Conservation (phyloP, 2,797 vertebrate genomes). For the Myripristis murdjan region DNA sequence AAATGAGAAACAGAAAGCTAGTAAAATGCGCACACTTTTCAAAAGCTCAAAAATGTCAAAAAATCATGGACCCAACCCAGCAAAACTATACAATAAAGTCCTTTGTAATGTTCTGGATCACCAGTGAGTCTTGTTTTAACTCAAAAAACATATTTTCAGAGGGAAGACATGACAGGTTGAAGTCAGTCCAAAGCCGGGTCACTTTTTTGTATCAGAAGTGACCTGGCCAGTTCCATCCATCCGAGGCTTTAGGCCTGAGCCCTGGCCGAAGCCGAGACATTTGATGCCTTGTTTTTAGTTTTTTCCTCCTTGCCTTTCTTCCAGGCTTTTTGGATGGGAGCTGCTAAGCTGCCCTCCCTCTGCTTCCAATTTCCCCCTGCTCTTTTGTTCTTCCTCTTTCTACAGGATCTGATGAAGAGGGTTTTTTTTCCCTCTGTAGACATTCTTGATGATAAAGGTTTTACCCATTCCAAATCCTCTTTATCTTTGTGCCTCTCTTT, state of each 20-base stretch:
- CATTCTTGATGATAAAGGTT: constrained; percentile 64
- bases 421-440: constrained; percentile 48
- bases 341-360: constrained; percentile 73
- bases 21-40: constrained; percentile 9
- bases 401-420: constrained; percentile 67
- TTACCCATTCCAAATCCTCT: constrained; percentile 67
- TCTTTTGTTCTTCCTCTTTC: constrained; percentile 75
- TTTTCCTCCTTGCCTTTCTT: constrained; percentile 62
- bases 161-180: constrained; percentile 54
- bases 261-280: constrained; percentile 53
- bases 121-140: constrained; percentile 50
- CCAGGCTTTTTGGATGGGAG: constrained; percentile 70
- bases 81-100: constrained; percentile 40
- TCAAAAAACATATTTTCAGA: constrained; percentile 52
- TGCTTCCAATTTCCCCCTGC: constrained; percentile 80
- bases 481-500: constrained; percentile 59
- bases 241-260: constrained; percentile 47
- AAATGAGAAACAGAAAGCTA: constrained; percentile 36
- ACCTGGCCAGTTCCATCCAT: constrained; percentile 48
- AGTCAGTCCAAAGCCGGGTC: constrained; percentile 46
- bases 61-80: constrained; percentile 32
- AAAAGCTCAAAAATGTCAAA: constrained; percentile 23
- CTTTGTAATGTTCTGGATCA: constrained; percentile 30
- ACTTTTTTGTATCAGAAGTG: constrained; percentile 47
- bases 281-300: constrained; percentile 75